A percentile compares a stretch with the other conserved stretches of the same genome.
phyloP scores from a whole-genome alignment of 2,888 invertebrate genomes.

The Pachydiplax longipennis region DNA sequence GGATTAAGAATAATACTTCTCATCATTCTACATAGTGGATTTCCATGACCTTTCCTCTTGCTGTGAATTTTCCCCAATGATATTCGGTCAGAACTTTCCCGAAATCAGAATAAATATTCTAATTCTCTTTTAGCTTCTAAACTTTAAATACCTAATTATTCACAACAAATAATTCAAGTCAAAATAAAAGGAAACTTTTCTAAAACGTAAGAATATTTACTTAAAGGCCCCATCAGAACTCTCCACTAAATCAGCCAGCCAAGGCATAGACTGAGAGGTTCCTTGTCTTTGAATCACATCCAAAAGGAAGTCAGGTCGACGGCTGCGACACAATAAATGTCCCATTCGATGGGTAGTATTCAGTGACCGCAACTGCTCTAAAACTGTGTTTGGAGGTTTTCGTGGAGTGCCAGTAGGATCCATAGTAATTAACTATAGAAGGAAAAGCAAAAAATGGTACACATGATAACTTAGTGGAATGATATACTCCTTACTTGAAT shows the following conservation, averaged over 20 bases:
- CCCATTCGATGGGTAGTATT: conserved; percentile 84
- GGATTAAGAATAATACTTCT: no score
- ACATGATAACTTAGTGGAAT: no score
- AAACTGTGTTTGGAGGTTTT: conserved; percentile 76
- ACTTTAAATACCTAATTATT: no score
- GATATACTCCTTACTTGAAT: no score
- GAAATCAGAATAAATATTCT: no score
- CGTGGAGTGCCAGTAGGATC: conserved; percentile 85
- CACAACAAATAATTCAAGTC: no score
- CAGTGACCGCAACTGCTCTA: conserved; percentile 80
- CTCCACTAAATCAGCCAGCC: conserved; percentile 93
- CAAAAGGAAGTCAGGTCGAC: conserved; percentile 90
- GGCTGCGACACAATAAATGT: conserved; percentile 84
- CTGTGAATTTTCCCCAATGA: no score
- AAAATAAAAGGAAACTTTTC: not conserved
- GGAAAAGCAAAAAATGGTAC: not conserved
- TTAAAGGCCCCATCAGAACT: conserved; percentile 85
- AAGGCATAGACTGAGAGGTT: conserved; percentile 93
- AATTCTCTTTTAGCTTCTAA: no score
- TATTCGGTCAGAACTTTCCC: not conserved
- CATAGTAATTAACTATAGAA: conserved; percentile 74
- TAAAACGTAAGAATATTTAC: conserved; percentile 54
- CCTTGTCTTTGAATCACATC: conserved; percentile 89
- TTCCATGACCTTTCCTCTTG: no score
- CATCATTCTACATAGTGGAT: no score